A percentile compares a stretch with the other conserved stretches of the same genome.
Evolutionary conservation across 2,888 invertebrate species (phyloP).

Genomic region (Aethes cnicana): DNA sequence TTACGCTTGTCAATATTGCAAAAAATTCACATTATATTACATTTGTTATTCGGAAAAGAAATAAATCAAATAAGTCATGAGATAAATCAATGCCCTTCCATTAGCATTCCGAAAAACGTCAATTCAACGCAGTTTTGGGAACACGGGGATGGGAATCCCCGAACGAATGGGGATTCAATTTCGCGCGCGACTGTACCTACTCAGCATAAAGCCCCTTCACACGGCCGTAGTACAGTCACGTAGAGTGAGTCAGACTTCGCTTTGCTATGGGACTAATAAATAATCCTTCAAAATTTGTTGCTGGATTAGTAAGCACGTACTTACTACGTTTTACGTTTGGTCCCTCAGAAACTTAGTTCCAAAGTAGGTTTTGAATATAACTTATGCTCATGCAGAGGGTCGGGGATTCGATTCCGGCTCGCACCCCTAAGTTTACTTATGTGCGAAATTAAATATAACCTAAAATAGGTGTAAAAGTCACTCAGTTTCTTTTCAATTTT

Average conservation of each 20-base stretch:
- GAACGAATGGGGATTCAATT: constrained; percentile 45
- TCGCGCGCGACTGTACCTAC: constrained; percentile 57
- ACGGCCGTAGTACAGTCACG: constrained; percentile 63
- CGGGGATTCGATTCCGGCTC: too few species aligned
- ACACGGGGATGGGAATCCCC: constrained; percentile 17
- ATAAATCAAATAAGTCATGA: constrained; percentile 3
- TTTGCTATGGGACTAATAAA: constrained; percentile 34
- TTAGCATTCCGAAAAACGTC: constrained; percentile 53
- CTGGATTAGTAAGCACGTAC: too few species aligned
- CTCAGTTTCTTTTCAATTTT: too few species aligned
- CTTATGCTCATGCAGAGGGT: too few species aligned
- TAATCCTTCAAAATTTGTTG: constrained; percentile 24
- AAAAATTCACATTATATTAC: too few species aligned
- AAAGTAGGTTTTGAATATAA: too few species aligned
- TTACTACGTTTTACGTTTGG: too few species aligned
- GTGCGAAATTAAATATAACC: too few species aligned
- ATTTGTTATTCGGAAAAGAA: constrained; percentile 5
- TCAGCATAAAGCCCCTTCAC: constrained; percentile 47
- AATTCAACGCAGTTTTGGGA: constrained; percentile 52
- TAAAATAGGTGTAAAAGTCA: too few species aligned
- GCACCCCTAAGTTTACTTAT: too few species aligned
- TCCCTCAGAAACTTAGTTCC: too few species aligned
- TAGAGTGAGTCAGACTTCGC: constrained; percentile 51
- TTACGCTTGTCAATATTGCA: too few species aligned
- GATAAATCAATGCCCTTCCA: constrained; percentile 30